A percentile compares a stretch with the other conserved stretches of the same genome.
Evolutionary conservation across 2,888 invertebrate species (phyloP).

Genomic region (Tetranychus truncatus): DNA sequence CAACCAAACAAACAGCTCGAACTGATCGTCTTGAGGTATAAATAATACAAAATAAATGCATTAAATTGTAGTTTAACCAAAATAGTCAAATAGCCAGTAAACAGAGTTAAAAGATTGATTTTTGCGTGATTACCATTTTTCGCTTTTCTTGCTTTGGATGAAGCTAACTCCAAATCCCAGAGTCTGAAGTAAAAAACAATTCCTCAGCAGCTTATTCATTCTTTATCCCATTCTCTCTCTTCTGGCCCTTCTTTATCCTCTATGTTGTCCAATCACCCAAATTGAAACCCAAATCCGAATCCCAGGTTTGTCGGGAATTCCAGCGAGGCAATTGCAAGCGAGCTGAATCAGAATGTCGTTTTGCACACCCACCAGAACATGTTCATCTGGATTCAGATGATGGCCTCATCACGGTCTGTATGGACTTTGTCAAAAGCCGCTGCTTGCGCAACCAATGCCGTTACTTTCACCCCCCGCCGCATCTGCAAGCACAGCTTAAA

Average conservation of each 20-base stretch:
- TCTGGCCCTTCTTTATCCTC: not conserved
- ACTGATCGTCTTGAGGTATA: conserved; percentile 81
- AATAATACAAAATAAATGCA: no score
- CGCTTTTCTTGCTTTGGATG: no score
- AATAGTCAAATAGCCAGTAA: no score
- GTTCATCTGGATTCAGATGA: conserved; percentile 79
- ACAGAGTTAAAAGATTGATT: no score
- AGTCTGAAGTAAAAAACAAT: no score
- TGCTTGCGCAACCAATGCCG: conserved; percentile 94
- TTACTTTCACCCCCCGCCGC: conserved; percentile 99
- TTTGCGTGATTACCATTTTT: no score
- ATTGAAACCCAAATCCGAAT: not conserved
- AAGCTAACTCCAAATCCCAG: no score
- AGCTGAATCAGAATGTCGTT: conserved; percentile 91
- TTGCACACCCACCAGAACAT: conserved; percentile 91
- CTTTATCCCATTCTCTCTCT: not conserved
- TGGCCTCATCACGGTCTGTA: conserved; percentile 98
- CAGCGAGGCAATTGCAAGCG: conserved; percentile 96
- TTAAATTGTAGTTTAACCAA: no score
- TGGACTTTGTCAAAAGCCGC: conserved; percentile 97
- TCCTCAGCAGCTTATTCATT: not conserved
- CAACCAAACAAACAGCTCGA: conserved; percentile 76
- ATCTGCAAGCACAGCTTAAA: conserved; percentile 98
- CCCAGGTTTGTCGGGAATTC: conserved; percentile 71
- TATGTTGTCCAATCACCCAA: not conserved